A percentile compares a stretch with the other conserved stretches of the same genome.
These are phyloP conservation scores for Steinernema khuongi DNA, from an alignment of 1,140 invertebrate species.

Conservation along the genomic window DNA sequence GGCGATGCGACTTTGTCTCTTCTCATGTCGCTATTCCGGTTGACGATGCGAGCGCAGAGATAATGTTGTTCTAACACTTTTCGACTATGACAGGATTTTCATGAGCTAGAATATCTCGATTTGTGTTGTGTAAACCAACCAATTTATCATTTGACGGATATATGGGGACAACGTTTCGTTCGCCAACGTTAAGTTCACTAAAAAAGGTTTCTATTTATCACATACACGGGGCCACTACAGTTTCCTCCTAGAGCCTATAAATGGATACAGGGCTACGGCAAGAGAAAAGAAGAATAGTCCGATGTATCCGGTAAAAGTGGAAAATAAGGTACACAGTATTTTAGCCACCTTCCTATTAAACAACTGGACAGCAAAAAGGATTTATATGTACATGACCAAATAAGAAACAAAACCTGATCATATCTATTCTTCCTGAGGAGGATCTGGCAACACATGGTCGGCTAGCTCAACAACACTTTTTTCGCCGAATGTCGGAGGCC, in stretches of 20 bases:
- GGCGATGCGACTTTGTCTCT: background rate
- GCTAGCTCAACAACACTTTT: conserved; percentile 64
- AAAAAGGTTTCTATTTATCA: no score
- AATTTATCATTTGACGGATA: no score
- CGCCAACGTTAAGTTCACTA: no score
- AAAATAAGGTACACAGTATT: no score
- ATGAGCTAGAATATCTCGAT: no score
- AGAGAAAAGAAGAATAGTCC: no score
- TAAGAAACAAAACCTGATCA: conserved; percentile 19
- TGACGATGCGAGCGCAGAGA: background rate
- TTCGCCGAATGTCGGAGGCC: conserved; percentile 76
- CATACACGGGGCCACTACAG: no score
- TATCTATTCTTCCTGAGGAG: background rate
- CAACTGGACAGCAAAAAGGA: background rate
- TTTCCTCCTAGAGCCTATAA: no score
- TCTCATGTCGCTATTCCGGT: background rate
- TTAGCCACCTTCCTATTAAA: background rate
- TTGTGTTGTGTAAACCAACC: no score
- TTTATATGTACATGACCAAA: conserved; percentile 10
- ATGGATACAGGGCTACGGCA: no score
- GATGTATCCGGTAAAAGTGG: no score
- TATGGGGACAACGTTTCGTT: no score
- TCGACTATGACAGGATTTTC: background rate
- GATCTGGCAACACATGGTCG: conserved; percentile 51
- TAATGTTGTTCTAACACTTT: background rate